phyloP scores from a whole-genome alignment of 1,140 invertebrate species.

The Brachionus sp. region DNA sequence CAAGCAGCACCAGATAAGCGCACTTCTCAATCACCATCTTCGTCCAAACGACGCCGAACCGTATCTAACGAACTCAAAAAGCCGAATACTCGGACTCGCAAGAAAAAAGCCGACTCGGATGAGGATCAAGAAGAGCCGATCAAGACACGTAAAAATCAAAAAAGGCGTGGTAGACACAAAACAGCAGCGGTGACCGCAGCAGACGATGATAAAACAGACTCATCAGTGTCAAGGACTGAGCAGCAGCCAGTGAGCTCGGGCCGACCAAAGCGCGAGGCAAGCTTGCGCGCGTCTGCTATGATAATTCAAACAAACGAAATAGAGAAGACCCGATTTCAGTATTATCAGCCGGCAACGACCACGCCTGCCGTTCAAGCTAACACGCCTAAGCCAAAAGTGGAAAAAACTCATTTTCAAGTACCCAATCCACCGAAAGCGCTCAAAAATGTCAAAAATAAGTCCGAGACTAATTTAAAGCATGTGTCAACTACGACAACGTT shows the following conservation, averaged over 20 bases:
- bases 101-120: background rate
- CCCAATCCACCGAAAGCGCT: background rate
- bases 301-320: conserved; percentile 46
- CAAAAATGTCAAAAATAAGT: background rate
- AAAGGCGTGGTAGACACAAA: background rate
- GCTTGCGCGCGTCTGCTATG: conserved; percentile 33
- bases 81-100: background rate
- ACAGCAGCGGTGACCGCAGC: no score
- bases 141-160: background rate
- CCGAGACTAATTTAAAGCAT: background rate
- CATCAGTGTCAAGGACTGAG: background rate
- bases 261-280: conserved; percentile 36
- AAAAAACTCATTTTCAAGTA: background rate
- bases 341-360: background rate
- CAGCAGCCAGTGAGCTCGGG: background rate
- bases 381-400: background rate
- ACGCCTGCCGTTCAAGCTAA: background rate
- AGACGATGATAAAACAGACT: background rate
- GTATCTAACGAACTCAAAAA: conserved; percentile 7
- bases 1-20: background rate
- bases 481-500: conserved; percentile 25
- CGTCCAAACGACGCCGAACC: conserved; percentile 1
- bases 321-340: conserved; percentile 34
- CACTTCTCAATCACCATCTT: background rate
- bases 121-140: background rate